Base-by-base conservation (phyloP, 2,113 vertebrate genomes). In the Nerophis ophidion region DNA sequence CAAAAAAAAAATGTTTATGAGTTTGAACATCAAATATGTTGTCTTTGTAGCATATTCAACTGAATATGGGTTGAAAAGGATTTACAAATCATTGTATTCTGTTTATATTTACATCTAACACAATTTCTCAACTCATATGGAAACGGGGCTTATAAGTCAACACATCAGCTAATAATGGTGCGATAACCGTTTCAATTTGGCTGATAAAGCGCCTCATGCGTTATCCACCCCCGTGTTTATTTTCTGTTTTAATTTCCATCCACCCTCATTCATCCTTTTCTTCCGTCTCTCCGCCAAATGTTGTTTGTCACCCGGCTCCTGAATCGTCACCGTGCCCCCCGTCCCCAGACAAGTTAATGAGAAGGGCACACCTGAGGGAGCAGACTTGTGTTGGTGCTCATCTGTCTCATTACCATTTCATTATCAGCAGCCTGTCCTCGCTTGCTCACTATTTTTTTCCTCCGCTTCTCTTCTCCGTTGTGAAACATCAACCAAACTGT, bases 341-440 rank as follows among this genome's bases (percentile, higher is more conserved):
- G 6, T 77, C 74, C 79, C 51, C 54, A 65, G 71, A 75, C 63
- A 74, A 73, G 66, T 77, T 84, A 84, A 84, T 84, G 80, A 84
- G 84, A 69, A 60, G 65, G 64, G 71, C 71, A 76, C 77, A 84
- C 80, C 81, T 75, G 60, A 79, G 86, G 80, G 84, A 82, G 57
- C 58, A 19, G 17, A 53, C 53, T 73, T 77, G 64, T 76, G 78
- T 83, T 72, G 63, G 57, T 61, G 70, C 82, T 81, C 74, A 79
- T 83, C 84, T 74, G 74, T 80, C 80, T 84, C 70, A 86, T 85
- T 85, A 80, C 56, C 73, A 76, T 76, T 74, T 88, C 72, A 83
- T 88, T 88, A 86, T 81, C 80, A 80, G 76, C 60, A 17, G 35
- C 40, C 51, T 50, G 64, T 73, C 74, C 51, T 48, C 61, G 60